Evolutionary conservation across 2,113 vertebrate genomes (phyloP).

Genomic region (Myxocyprinus asiaticus): DNA sequence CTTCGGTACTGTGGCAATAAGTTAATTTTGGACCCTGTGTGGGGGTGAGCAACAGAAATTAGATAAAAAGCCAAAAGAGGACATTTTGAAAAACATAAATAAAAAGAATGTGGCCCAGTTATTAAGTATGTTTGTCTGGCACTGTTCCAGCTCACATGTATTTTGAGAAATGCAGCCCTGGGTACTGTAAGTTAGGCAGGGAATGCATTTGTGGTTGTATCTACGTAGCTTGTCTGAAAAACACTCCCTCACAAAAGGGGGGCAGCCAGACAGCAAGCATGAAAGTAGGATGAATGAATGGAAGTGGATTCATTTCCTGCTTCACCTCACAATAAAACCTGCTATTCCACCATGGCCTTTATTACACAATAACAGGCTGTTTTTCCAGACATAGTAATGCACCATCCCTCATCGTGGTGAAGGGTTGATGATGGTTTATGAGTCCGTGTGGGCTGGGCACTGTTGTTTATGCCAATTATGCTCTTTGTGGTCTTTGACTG

Average conservation of each 20-base stretch:
- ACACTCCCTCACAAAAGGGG: constrained; percentile 57
- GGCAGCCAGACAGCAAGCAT: constrained; percentile 55
- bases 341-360: constrained; percentile 46
- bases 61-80: neutral
- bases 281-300: constrained; percentile 61
- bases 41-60: constrained; percentile 16
- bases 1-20: too few species aligned
- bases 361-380: constrained; percentile 56
- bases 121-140: too few species aligned
- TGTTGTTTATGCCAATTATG: neutral
- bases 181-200: neutral
- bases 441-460: constrained; percentile 38
- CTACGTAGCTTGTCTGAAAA: constrained; percentile 24
- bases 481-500: neutral
- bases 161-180: neutral
- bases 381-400: constrained; percentile 26
- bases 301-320: constrained; percentile 45
- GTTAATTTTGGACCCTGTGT: too few species aligned
- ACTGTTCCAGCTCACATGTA: neutral
- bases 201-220: neutral
- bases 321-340: constrained; percentile 53
- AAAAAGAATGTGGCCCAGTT: too few species aligned
- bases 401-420: constrained; percentile 46
- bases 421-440: constrained; percentile 43
- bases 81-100: too few species aligned